A percentile compares a stretch with the other conserved stretches of the same genome.
phyloP scores from a whole-genome alignment of 2,797 vertebrate species.

The Scarus forsteni region DNA sequence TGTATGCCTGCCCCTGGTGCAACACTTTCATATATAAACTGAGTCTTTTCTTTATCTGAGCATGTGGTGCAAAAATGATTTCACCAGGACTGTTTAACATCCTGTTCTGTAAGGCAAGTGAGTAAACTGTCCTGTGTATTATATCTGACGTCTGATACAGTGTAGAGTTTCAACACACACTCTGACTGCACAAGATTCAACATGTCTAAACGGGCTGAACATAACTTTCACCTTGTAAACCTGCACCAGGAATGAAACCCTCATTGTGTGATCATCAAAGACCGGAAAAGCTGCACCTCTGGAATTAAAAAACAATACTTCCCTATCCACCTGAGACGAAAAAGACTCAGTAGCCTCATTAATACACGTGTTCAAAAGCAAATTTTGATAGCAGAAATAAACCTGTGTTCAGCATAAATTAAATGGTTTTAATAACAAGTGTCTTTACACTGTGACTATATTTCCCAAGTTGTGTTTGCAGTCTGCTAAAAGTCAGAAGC shows the following conservation, averaged over 20 bases:
- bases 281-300: no score
- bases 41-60: constrained; percentile 20
- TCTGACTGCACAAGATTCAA: background rate
- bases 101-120: constrained; percentile 49
- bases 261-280: background rate
- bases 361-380: no score
- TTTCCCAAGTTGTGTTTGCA: no score
- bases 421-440: no score
- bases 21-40: background rate
- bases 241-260: background rate
- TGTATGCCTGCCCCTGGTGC: background rate
- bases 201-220: background rate
- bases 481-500: no score
- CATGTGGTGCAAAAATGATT: constrained; percentile 55
- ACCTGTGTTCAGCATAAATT: no score
- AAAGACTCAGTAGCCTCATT: no score
- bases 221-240: background rate
- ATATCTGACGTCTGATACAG: constrained; percentile 9
- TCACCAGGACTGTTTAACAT: constrained; percentile 54
- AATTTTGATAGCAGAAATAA: no score
- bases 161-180: constrained; percentile 3
- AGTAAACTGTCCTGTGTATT: constrained; percentile 2
- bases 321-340: no score
- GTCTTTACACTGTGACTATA: no score
- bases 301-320: no score